Evolutionary conservation across 2,113 vertebrate genomes (phyloP).

Genomic region (Alethe diademata): DNA sequence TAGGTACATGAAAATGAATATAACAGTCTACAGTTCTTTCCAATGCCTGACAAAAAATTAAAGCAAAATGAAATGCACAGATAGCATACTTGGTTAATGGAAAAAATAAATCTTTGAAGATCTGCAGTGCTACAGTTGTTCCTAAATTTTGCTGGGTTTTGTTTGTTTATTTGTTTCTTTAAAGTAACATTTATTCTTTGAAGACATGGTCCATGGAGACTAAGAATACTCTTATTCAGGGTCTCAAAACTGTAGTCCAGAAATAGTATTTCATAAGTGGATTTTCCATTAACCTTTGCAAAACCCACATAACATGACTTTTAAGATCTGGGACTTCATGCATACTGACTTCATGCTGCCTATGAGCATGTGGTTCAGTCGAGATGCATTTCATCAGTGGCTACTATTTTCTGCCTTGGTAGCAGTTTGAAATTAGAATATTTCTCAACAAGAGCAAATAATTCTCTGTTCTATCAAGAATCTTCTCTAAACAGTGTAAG

Average conservation of each 20-base stretch:
- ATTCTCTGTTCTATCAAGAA: neutral
- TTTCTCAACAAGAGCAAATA: neutral
- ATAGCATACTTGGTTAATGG: neutral
- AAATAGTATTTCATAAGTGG: neutral
- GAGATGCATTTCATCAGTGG: neutral
- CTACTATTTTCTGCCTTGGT: neutral
- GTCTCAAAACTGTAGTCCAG: neutral
- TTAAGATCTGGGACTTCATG: neutral
- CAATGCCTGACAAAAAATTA: neutral
- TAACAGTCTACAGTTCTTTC: neutral
- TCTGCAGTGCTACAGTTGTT: neutral
- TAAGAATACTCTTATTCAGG: neutral
- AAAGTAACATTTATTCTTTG: neutral
- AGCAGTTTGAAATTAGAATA: neutral
- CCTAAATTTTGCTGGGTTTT: rapidly evolving
- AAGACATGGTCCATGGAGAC: neutral
- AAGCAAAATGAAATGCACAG: neutral
- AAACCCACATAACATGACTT: neutral
- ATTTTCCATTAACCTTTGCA: neutral
- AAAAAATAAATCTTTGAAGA: neutral
- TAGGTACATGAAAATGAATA: neutral
- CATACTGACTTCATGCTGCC: neutral
- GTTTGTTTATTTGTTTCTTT: neutral
- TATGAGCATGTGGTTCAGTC: neutral
- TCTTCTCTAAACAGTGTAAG: neutral